Percentiles rank a stretch among this genome's conserved stretches.
Evolutionary conservation across 1,140 invertebrate species (phyloP).

Genomic region (Drosophila tsacasi): DNA sequence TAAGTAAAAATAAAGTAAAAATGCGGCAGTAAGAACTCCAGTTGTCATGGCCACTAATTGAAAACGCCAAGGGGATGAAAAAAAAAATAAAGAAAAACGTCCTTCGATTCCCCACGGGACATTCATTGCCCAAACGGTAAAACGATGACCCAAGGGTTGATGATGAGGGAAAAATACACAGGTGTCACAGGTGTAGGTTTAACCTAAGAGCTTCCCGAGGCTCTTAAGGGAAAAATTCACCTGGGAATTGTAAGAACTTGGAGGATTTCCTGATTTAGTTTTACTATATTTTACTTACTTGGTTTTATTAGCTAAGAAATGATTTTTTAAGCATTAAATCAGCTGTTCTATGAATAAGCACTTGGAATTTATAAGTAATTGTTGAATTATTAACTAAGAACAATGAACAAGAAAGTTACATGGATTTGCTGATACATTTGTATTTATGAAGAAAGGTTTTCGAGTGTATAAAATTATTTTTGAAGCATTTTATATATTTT

Average conservation of each 20-base stretch:
- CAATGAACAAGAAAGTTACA: too few species aligned
- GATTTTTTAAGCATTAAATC: too few species aligned
- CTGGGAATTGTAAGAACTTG: not conserved
- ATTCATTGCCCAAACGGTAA: not conserved
- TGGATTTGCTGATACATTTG: too few species aligned
- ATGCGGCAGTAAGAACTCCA: conserved; percentile 45
- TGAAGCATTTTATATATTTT: too few species aligned
- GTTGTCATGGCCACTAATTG: conserved; percentile 79
- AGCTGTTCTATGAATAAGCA: too few species aligned
- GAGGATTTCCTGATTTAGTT: too few species aligned
- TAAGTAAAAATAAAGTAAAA: conserved; percentile 31
- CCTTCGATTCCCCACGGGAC: conserved; percentile 1
- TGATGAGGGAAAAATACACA: conserved; percentile 9
- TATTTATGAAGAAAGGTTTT: too few species aligned
- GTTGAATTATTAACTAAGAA: too few species aligned
- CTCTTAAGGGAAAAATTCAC: not conserved
- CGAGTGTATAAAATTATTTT: too few species aligned
- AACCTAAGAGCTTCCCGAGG: not conserved
- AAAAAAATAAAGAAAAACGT: conserved; percentile 1
- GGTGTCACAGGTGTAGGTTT: conserved; percentile 7
- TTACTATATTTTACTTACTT: too few species aligned
- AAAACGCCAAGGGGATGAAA: conserved; percentile 50
- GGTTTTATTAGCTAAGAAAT: too few species aligned
- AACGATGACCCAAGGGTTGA: conserved; percentile 18
- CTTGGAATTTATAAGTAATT: too few species aligned